phyloP scores from a whole-genome alignment of 2,113 vertebrate species.

The Prionailurus viverrinus region DNA sequence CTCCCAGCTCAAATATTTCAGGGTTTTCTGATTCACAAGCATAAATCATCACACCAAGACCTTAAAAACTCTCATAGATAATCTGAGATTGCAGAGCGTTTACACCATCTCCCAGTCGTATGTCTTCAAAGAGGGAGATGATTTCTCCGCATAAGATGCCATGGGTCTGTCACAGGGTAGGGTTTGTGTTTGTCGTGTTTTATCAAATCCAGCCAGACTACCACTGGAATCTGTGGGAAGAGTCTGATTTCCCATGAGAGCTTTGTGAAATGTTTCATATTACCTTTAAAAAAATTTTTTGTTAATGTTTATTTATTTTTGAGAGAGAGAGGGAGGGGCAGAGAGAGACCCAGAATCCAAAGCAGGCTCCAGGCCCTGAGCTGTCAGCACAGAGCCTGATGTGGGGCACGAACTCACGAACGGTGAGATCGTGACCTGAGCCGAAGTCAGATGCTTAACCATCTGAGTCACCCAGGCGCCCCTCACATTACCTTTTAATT shows the following conservation, averaged over 20 bases:
- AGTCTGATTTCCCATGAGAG: background rate
- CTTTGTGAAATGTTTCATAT: background rate
- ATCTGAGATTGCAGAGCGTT: background rate
- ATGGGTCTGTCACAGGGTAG: background rate
- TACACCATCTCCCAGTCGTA: too few species aligned
- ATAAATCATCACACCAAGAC: background rate
- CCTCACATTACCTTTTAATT: background rate
- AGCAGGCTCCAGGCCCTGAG: too few species aligned
- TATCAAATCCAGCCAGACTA: constrained; percentile 1
- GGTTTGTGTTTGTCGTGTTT: background rate
- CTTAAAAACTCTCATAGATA: background rate
- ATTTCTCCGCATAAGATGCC: background rate
- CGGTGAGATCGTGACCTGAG: too few species aligned
- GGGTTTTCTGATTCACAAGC: constrained; percentile 22
- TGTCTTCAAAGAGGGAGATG: background rate
- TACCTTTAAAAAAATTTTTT: too few species aligned
- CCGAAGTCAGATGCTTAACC: too few species aligned
- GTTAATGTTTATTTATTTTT: too few species aligned
- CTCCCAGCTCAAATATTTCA: constrained; percentile 5
- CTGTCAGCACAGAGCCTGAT: too few species aligned
- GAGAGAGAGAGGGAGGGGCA: too few species aligned
- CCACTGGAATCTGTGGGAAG: background rate
- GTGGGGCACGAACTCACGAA: too few species aligned
- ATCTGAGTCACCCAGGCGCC: too few species aligned
- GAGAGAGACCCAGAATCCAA: too few species aligned